phyloP scores from a whole-genome alignment of 2,113 vertebrate species.

The Corythaixoides concolor region DNA sequence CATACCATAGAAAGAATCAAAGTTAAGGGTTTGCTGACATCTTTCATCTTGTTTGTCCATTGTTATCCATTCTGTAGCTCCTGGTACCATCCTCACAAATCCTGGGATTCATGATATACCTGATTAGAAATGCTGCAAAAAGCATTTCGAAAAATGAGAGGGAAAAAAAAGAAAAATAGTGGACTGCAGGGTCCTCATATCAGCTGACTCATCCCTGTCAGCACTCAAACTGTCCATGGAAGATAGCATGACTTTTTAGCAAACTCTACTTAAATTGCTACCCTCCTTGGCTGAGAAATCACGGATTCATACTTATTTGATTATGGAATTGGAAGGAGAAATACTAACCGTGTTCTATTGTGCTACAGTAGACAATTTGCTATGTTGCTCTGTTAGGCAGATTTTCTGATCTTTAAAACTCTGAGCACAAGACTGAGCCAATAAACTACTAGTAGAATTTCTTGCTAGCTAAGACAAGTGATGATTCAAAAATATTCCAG shows the following conservation, averaged over 20 bases:
- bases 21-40: neutral
- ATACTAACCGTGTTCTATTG: neutral
- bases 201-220: neutral
- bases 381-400: neutral
- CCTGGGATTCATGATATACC: neutral
- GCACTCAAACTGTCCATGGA: neutral
- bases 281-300: neutral
- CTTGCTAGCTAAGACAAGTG: constrained; percentile 4
- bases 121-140: neutral
- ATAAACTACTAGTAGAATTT: neutral
- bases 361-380: neutral
- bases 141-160: neutral
- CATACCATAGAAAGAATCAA: neutral
- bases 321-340: neutral
- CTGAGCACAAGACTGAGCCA: neutral
- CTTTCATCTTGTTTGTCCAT: neutral
- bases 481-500: neutral
- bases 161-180: neutral
- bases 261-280: neutral
- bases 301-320: neutral
- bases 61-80: neutral
- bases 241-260: neutral
- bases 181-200: neutral
- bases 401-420: constrained; percentile 8
- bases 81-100: neutral